These are phyloP conservation scores for Cantharis lateralis DNA, from an alignment of 2,888 invertebrate species.

Conservation along the genomic window DNA sequence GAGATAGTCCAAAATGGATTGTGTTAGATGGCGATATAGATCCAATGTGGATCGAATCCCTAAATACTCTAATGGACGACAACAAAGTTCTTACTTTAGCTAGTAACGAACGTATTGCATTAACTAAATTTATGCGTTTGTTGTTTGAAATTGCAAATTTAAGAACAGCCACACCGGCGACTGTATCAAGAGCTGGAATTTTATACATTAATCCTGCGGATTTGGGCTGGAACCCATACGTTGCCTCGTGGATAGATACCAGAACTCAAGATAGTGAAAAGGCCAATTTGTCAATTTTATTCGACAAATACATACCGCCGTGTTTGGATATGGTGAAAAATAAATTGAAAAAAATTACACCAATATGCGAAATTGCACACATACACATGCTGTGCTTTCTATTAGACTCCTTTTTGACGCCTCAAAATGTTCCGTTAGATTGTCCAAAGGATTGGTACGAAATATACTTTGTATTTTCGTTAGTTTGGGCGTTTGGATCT, in stretches of 20 bases:
- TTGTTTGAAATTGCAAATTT: constrained; percentile 92
- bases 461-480: constrained; percentile 88
- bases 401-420: constrained; percentile 82
- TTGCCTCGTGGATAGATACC: constrained; percentile 87
- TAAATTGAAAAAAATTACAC: constrained; percentile 87
- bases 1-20: constrained; percentile 91
- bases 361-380: constrained; percentile 87
- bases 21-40: constrained; percentile 95
- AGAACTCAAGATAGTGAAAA: constrained; percentile 73
- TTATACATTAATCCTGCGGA: constrained; percentile 93
- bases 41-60: constrained; percentile 97
- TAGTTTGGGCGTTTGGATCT: constrained; percentile 94
- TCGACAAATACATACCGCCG: constrained; percentile 91
- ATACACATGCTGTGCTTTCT: constrained; percentile 86
- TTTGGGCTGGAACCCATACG: constrained; percentile 93
- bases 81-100: constrained; percentile 93
- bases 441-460: constrained; percentile 95
- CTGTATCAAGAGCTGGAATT: constrained; percentile 93
- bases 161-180: constrained; percentile 92
- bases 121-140: constrained; percentile 86
- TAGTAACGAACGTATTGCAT: constrained; percentile 91
- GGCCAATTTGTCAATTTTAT: constrained; percentile 81
- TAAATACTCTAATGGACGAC: constrained; percentile 97
- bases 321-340: constrained; percentile 75
- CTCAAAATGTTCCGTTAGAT: constrained; percentile 80